These are phyloP conservation scores for Pipa parva DNA, from an alignment of 2,113 vertebrate genomes.

Conservation along the genomic window DNA sequence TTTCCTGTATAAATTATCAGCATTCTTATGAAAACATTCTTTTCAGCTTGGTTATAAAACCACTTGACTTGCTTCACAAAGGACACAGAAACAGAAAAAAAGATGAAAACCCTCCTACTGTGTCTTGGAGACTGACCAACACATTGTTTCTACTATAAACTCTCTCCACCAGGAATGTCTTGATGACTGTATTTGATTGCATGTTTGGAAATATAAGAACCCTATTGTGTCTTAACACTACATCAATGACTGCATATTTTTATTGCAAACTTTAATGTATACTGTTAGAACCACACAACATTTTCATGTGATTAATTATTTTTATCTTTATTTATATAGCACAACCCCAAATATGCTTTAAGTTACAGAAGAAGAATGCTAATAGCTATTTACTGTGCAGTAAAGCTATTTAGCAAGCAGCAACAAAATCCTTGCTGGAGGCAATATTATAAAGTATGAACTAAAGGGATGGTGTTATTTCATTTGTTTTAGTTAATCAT, in stretches of 20 bases:
- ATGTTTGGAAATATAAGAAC: constrained; percentile 11
- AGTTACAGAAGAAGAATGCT: too few species aligned
- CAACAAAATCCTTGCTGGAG: too few species aligned
- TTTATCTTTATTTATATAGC: background rate
- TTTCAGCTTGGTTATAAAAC: constrained; percentile 27
- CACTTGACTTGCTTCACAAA: constrained; percentile 24
- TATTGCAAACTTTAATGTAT: constrained; percentile 20
- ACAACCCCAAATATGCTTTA: background rate
- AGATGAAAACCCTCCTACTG: constrained; percentile 32
- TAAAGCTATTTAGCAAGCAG: too few species aligned
- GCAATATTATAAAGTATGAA: too few species aligned
- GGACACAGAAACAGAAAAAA: constrained; percentile 21
- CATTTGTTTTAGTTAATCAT: too few species aligned
- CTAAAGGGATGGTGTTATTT: too few species aligned
- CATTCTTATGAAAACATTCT: constrained; percentile 41
- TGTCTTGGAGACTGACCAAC: constrained; percentile 23
- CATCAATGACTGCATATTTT: constrained; percentile 25
- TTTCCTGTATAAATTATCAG: constrained; percentile 43
- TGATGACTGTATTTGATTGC: constrained; percentile 29
- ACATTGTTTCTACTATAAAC: constrained; percentile 32
- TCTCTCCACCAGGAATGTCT: constrained; percentile 13
- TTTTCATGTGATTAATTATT: background rate
- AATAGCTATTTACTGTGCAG: too few species aligned
- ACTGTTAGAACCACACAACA: constrained; percentile 1
- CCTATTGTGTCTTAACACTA: constrained; percentile 12